phyloP scores from a whole-genome alignment of 2,797 vertebrate species.

The Nothura maculosa region DNA sequence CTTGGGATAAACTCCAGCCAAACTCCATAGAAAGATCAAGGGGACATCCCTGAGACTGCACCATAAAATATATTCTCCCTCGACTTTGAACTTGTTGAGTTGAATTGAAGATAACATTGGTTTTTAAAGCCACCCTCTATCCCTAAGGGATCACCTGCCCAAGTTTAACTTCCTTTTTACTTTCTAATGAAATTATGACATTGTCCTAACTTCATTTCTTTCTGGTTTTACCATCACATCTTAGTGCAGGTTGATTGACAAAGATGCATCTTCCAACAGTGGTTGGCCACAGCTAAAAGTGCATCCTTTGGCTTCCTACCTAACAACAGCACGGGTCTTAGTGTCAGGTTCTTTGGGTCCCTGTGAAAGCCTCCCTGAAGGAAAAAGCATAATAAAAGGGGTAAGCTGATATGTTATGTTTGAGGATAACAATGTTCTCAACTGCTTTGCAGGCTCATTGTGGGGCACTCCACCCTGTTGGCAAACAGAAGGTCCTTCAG shows the following conservation, averaged over 20 bases:
- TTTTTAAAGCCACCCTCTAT: neutral
- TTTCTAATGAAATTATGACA: neutral
- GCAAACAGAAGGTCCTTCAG: slow-evolving; percentile 50
- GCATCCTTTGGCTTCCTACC: neutral
- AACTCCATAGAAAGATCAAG: neutral
- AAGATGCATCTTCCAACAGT: neutral
- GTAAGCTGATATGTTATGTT: neutral
- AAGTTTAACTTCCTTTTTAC: neutral
- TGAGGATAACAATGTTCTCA: slow-evolving; percentile 33
- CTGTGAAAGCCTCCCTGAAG: neutral
- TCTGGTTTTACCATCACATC: neutral
- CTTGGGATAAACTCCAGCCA: neutral
- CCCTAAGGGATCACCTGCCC: neutral
- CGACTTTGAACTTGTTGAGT: neutral
- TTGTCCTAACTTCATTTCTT: neutral
- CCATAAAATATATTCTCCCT: neutral
- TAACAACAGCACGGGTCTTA: neutral
- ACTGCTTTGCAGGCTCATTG: neutral
- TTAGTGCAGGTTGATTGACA: neutral
- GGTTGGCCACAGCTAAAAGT: neutral
- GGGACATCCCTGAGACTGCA: neutral
- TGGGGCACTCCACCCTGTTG: slow-evolving; percentile 46
- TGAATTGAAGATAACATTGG: neutral
- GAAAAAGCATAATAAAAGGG: slow-evolving; percentile 31
- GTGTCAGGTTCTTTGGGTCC: neutral